Base-by-base conservation (phyloP, 2,797 vertebrate species). In the Champsocephalus gunnari region DNA sequence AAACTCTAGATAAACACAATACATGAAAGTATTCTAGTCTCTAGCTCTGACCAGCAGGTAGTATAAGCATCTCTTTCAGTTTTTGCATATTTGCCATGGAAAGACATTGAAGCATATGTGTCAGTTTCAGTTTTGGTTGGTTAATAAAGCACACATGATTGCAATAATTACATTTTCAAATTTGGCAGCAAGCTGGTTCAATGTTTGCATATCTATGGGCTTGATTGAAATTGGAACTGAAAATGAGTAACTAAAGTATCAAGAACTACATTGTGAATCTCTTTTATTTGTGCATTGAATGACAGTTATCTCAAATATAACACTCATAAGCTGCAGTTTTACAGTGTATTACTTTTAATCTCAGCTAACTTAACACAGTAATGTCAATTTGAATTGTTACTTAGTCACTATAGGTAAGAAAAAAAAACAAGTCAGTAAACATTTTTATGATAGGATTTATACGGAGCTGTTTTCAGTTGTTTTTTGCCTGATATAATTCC, bases 401-500 rank as follows among this genome's bases (percentile, higher is more conserved):
- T 28, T 28, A 28, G 28, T 28, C 28, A 28, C 28, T 28, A 24
- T 38, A 60, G 24, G 43, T 53, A 53, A 72, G 12, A 28, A 64
- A 70, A 64, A 63, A 3, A 61, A 38, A 77, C 9, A 28, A 9
- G 44, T 44, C 12, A 1, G 10, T 45, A 60, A 4, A 47, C 47
- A 55, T 47, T 62, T 43, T 55, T 17, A 61, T 50, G 6, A 48
- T 59, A 45, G 12, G 19, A 47, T 73, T 58, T 47, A 28, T 17
- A 51, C 12, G 21, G 48, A 73, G 19, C 17, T n/a, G 11, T 61
- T 77, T 82, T 66, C 32, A 24, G n/a, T 16, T 49, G 28, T 56
- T 56, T 41, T 74, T 49, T 71, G 28, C 73, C 61, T 78, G 68
- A 72, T 75, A 65, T 78, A 24, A 65, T 80, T 66, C 62, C 19